phyloP scores from a whole-genome alignment of 2,888 invertebrate species.

The Encarsia formosa region DNA sequence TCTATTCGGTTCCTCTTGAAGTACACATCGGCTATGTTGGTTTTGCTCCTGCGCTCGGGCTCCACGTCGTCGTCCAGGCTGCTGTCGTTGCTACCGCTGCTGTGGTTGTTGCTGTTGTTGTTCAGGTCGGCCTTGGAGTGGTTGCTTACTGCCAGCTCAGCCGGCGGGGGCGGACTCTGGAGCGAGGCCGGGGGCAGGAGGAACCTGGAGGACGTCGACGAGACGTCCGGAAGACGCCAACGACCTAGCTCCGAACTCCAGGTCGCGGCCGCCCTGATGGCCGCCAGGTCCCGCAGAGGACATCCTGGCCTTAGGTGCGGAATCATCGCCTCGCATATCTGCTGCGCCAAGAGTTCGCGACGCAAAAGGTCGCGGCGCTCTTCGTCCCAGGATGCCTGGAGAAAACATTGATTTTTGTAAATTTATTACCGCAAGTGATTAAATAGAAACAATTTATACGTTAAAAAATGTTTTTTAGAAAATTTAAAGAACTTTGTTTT shows the following conservation, averaged over 20 bases:
- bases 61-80: constrained; percentile 17
- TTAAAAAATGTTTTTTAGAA: too few species aligned
- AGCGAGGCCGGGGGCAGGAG: constrained; percentile 43
- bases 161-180: constrained; percentile 31
- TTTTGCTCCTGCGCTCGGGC: constrained; percentile 3
- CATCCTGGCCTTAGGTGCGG: constrained; percentile 48
- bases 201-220: constrained; percentile 36
- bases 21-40: constrained; percentile 43
- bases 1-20: constrained; percentile 45
- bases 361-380: constrained; percentile 47
- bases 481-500: too few species aligned
- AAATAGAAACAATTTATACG: too few species aligned
- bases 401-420: background rate
- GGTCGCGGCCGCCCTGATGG: constrained; percentile 42
- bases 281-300: constrained; percentile 44
- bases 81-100: constrained; percentile 28
- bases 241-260: constrained; percentile 48
- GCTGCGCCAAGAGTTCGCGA: constrained; percentile 45
- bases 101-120: constrained; percentile 41
- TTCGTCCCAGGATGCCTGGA: constrained; percentile 48
- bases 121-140: constrained; percentile 32
- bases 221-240: constrained; percentile 46
- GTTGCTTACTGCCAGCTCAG: constrained; percentile 27
- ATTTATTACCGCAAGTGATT: background rate
- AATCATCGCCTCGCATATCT: constrained; percentile 48